Evolutionary conservation across 1,140 invertebrate species (phyloP).

Genomic region (Danaus melanippus): DNA sequence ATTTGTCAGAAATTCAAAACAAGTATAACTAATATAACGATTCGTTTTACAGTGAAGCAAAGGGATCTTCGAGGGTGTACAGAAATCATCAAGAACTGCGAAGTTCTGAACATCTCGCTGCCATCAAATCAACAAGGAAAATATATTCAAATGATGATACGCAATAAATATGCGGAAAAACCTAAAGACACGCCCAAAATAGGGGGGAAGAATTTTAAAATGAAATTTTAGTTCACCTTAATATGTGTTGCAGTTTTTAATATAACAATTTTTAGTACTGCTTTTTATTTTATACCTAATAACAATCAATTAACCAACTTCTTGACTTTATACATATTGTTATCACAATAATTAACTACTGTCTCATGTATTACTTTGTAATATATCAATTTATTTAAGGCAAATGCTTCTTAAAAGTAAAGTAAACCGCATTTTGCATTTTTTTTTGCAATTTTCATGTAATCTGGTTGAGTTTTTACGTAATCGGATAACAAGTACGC

Average conservation of each 20-base stretch:
- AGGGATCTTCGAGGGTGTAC: slow-evolving; percentile 50
- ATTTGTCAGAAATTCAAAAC: no score
- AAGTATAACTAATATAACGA: neutral
- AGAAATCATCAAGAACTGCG: slow-evolving; percentile 55
- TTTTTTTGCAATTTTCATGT: no score
- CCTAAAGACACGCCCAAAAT: slow-evolving; percentile 20
- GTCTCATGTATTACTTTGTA: no score
- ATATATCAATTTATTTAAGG: no score
- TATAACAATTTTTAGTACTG: neutral
- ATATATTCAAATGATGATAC: slow-evolving; percentile 53
- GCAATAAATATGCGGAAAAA: slow-evolving; percentile 20
- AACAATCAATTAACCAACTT: neutral
- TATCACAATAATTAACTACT: no score
- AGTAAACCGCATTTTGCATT: no score
- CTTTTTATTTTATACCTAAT: neutral
- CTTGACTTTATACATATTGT: neutral
- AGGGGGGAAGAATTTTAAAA: slow-evolving; percentile 41
- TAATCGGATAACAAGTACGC: no score
- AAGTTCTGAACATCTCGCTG: slow-evolving; percentile 40
- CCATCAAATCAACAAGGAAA: slow-evolving; percentile 47
- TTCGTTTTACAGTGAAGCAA: slow-evolving; percentile 49
- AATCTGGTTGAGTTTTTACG: no score
- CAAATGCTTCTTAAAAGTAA: no score
- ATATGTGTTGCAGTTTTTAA: neutral
- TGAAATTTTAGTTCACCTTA: slow-evolving; percentile 48